Evolutionary conservation across 2,797 vertebrate species (phyloP), one percentile per base, ranked within the genome.

Genomic region (Dipus sagitta): DNA sequence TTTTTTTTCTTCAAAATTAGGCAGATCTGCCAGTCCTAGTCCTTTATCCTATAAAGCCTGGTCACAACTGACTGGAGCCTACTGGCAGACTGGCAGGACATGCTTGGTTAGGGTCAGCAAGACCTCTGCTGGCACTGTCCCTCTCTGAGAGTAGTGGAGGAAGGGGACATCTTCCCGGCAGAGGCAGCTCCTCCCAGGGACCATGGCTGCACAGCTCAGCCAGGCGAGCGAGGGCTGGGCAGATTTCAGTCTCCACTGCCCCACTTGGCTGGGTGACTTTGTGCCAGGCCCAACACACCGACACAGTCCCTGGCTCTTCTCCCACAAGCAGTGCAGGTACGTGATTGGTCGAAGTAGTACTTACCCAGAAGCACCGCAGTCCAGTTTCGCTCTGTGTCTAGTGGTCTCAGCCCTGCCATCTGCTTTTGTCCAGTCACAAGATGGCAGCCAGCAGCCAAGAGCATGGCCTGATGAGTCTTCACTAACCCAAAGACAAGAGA

Each of bases 1-100:
- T 47, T 47, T 80, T 94, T 68, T 68, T 71, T 74, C 79, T 77
- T 70, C 65, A 76, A 71, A 94, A 78, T 75, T 24, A 47, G 21
- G 30, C 86, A 88, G 1, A 30, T 86, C 64, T 80, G 67, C 30
- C 13, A 60, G 47, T 4, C 30, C n/a, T 83, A 68, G 14, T 89
- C n/a, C 58, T 90, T 58, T 26, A 85, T 74, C 38, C 23, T 47
- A 85, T 92, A 32, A 42, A 42, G 24, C 64, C 47, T 91, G 34
- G 47, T 70, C 82, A 78, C 18, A 71, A 62, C 17, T 60, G 17
- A 58, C 21, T 70, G 18, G 58, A 70, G 14, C 12, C 34, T 21
- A 34, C 1, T 9, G 67, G 32, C 76, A 60, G 38, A 34, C 1
- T 9, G 67, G 32, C 76, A 60, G 38, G 32, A 83, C 5, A 11